Base-by-base conservation (phyloP, 2,888 invertebrate species). In the Brassicogethes aeneus region DNA sequence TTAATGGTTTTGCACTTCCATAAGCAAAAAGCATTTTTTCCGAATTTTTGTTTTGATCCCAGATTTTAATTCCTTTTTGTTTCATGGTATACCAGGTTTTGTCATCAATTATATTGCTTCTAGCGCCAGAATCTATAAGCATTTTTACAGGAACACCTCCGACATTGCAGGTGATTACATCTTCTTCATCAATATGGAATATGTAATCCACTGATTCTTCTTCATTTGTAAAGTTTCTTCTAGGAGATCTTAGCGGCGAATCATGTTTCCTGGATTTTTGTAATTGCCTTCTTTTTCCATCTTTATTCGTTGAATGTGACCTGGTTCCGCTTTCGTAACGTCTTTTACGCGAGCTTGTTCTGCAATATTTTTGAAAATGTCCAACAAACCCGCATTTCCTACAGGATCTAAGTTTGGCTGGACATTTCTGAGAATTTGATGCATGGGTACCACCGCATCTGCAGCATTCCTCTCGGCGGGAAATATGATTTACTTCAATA, bases 361-460 rank as follows among this genome's bases (percentile, higher is more conserved):
- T 36, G 37, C 50, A 48, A 33, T 46, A 50, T 35, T 37, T 37
- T 14, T 37, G 38, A 23, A 49, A 56, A 47, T 57, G 53, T 7
- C 53, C 53, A 12, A 39, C 15, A 32, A 42, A 42, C 3, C 44
- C 44, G 34, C 54, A 57, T 34, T 42, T 45, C 2, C 34, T 3
- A 37, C 55, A 56, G 16, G 41, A 48, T 33, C 42, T 44, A 1
- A 41, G 42, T 42, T 34, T 49, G 3, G 54, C 56, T 10, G 55
- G 55, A 16, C 53, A 56, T 2, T 17, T 42, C 2, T 14, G 17
- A 16, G 46, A 44, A 3, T 39, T 40, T 2, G 41, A 34, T 12
- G 37, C 34, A 35, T 53, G 53, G 3, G 41, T 39, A n/a, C n/a
- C n/a, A n/a, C n/a, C 43, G 29, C 34, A 34, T 34, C 34, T 13